phyloP scores from a whole-genome alignment of 2,797 vertebrate genomes.

The Acrossocheilus wenchowensis region DNA sequence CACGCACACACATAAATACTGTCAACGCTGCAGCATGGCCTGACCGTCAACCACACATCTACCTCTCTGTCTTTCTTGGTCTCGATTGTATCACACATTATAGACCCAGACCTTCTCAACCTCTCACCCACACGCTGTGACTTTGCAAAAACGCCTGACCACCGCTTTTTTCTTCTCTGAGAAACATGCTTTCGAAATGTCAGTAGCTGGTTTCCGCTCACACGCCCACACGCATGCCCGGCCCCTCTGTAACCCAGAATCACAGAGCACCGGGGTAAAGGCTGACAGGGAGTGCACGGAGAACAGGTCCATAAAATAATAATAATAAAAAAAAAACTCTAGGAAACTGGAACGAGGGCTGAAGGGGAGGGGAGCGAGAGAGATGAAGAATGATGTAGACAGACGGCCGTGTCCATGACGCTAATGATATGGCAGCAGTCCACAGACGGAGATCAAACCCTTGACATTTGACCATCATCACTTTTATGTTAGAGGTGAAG shows the following conservation, averaged over 20 bases:
- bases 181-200: slow-evolving; percentile 16
- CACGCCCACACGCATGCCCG: background rate
- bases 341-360: background rate
- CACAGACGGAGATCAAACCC: background rate
- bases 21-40: background rate
- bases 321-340: background rate
- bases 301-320: slow-evolving; percentile 7
- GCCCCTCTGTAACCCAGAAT: slow-evolving; percentile 12
- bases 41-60: background rate
- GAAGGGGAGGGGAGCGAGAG: background rate
- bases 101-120: background rate
- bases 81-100: slow-evolving; percentile 6
- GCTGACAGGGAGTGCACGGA: slow-evolving; percentile 8
- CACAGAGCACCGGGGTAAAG: slow-evolving; percentile 13
- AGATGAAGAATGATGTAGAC: background rate
- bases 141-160: slow-evolving; percentile 25
- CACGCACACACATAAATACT: background rate
- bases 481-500: background rate
- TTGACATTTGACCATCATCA: background rate
- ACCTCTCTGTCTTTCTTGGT: background rate
- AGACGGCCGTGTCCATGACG: background rate
- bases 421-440: background rate
- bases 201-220: slow-evolving; percentile 18
- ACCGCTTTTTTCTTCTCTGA: background rate
- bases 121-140: slow-evolving; percentile 14